Evolutionary conservation across 1,140 invertebrate genomes (phyloP), one percentile per base, ranked within the genome.

Genomic region (Ephestia elutella): DNA sequence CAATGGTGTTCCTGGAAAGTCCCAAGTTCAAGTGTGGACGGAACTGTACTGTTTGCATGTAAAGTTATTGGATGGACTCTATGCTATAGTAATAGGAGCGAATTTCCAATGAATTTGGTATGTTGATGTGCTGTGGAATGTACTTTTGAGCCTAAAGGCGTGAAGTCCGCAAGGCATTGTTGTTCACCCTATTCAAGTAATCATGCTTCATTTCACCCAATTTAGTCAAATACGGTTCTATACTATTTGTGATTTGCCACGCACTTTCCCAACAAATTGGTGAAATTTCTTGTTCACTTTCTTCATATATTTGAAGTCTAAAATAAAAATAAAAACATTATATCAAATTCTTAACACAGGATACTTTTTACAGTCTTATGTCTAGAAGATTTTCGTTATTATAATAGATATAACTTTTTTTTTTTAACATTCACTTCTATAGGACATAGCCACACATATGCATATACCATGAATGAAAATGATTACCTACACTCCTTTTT

Each of bases 11-110:
- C 48, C 38, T 55, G 49, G 60, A 62, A 62, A 62, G 55, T 51
- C 4, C 15, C 63, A 60, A 60, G 63, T 65, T 65, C 63, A 65
- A 65, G 63, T 17, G 50, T 32, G 54, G 13, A 54, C 57, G 54
- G 54, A 54, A 57, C 54, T 48, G 18, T 17, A 32, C 13, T 49
- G 2, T 25, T 25, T 25, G 21, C 2, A 25, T 25, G 7, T 7
- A 2, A 25, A 25, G 7, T 7, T 25, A 25, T 3, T 25, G 7
- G 2, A 25, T 25, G 21, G 21, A 25, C 21, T 25, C 21, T 25
- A 7, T 25, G 21, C 21, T 7, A 2, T 25, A 7, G 7, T 3
- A 25, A 25, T 25, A 25, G 21, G 2, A 7, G 21, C 21, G 21
- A 25, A 7, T 25, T 25, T 25, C 2, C 21, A 25, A 25, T 25